These are phyloP conservation scores for Esox niger DNA, from an alignment of 2,113 vertebrate genomes.

Conservation along the genomic window DNA sequence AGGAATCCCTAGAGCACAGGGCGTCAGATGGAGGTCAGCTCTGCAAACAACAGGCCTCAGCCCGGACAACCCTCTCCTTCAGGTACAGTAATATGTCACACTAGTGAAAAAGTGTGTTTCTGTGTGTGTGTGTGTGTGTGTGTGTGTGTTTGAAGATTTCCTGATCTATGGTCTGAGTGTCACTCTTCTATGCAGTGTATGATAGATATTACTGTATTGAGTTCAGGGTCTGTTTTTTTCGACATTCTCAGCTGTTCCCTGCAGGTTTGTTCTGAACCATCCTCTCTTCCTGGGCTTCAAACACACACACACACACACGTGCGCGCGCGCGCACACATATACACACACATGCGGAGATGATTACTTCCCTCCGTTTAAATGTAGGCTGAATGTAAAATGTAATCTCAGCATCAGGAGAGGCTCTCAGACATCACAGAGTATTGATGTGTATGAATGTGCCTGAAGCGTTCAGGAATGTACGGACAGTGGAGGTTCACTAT, in stretches of 20 bases:
- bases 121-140: constrained; percentile 5
- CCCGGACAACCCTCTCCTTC: constrained; percentile 14
- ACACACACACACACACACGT: constrained; percentile 7
- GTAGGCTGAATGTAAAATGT: constrained; percentile 45
- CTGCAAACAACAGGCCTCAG: neutral
- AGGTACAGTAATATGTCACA: neutral
- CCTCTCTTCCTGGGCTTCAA: constrained; percentile 27
- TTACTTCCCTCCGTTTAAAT: constrained; percentile 40
- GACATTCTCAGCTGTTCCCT: constrained; percentile 66
- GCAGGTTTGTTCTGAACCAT: constrained; percentile 45
- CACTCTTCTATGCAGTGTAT: constrained; percentile 42
- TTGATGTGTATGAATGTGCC: constrained; percentile 34
- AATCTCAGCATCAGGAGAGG: constrained; percentile 21
- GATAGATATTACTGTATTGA: constrained; percentile 32
- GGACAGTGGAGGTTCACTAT: constrained; percentile 52
- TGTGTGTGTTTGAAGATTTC: constrained; percentile 12
- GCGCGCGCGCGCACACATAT: constrained; percentile 4
- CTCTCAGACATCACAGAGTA: constrained; percentile 37
- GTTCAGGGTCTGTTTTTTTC: constrained; percentile 35
- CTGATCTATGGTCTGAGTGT: constrained; percentile 53
- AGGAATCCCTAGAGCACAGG: neutral
- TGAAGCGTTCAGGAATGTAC: constrained; percentile 43
- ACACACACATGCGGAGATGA: constrained; percentile 15
- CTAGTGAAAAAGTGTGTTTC: neutral
- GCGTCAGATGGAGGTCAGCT: neutral